Evolutionary conservation across 2,113 vertebrate genomes (phyloP), one percentile per base, ranked within the genome.

Genomic region (Oreochromis aureus): DNA sequence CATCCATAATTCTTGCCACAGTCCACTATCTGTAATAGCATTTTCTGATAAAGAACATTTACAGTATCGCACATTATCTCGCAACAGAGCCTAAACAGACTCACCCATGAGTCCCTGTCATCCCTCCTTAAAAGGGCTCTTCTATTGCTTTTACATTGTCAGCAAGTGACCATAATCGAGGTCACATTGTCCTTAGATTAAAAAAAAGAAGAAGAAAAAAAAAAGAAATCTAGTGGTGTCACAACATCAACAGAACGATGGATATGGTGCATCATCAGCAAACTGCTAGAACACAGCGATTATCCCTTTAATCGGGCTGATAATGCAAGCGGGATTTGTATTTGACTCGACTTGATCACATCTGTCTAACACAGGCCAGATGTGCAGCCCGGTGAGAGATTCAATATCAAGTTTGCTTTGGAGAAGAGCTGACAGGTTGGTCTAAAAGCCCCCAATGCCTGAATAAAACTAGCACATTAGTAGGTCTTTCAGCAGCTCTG

Each of bases 281-380:
- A 92, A 94, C 91, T 93, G 88, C 88, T 93, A 93, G 36, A 94
- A 94, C 93, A 91, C 92, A 91, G 92, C 78, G 4, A 80, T 81
- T 69, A 83, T 79, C 79, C 83, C 73, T 84, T 83, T 63, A 91
- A 63, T 19, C n/a, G 73, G 89, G 53, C 69, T 69, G 89, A 81
- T 80, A 76, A 69, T 16, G 36, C n/a, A 48, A 83, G 22, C 4
- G 46, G 56, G 73, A 83, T 69, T 56, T 5, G 7, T 56, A 54
- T 83, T 46, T 32, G 30, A 61, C 55, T 51, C 10, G 18, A 89
- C 24, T 59, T 10, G 12, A n/a, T 30, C 39, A 66, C 32, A n/a
- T 69, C 32, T 22, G 13, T 61, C 34, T 12, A 39, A 59, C 27
- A 66, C 13, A 41, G 48, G 41, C 24, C 22, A 55, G 81, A 41